A percentile compares a stretch with the other conserved stretches of the same genome.
Conservation (phyloP, 2,888 invertebrate genomes). For the Drosophila neotestacea region DNA sequence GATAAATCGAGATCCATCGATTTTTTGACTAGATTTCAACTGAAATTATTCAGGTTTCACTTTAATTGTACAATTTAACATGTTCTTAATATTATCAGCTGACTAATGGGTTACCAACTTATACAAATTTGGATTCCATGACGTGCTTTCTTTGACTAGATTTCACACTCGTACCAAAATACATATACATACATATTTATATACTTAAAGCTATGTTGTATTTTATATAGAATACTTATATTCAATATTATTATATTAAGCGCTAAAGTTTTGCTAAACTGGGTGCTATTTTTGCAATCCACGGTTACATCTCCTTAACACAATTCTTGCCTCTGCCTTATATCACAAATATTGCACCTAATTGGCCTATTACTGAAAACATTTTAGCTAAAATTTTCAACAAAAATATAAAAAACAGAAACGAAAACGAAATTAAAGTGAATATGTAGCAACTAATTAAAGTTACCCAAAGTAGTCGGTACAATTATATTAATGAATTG, state of each 20-base stretch:
- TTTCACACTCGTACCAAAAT: conserved; percentile 71
- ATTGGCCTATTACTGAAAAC: conserved; percentile 80
- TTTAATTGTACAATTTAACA: conserved; percentile 15
- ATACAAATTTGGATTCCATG: conserved; percentile 41
- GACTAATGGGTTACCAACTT: conserved; percentile 18
- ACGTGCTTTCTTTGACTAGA: conserved; percentile 66
- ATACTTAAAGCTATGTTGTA: conserved; percentile 16
- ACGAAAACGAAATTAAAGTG: conserved; percentile 4
- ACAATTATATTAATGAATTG: conserved; percentile 16
- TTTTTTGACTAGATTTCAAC: conserved; percentile 48
- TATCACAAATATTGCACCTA: conserved; percentile 85
- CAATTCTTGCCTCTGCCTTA: conserved; percentile 61
- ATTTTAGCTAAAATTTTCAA: conserved; percentile 66
- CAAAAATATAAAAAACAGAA: conserved; percentile 12
- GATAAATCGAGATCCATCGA: conserved; percentile 33
- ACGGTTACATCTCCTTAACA: conserved; percentile 23
- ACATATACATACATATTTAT: conserved; percentile 22
- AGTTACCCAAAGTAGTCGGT: not conserved
- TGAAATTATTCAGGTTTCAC: conserved; percentile 4
- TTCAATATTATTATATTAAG: conserved; percentile 16
- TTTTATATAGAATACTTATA: conserved; percentile 9
- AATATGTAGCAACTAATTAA: not conserved
- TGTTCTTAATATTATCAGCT: conserved; percentile 31
- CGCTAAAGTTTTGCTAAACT: conserved; percentile 25
- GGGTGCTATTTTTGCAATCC: conserved; percentile 18